These are phyloP conservation scores for Anagyrus pseudococci DNA, from an alignment of 2,888 invertebrate species.

Conservation along the genomic window DNA sequence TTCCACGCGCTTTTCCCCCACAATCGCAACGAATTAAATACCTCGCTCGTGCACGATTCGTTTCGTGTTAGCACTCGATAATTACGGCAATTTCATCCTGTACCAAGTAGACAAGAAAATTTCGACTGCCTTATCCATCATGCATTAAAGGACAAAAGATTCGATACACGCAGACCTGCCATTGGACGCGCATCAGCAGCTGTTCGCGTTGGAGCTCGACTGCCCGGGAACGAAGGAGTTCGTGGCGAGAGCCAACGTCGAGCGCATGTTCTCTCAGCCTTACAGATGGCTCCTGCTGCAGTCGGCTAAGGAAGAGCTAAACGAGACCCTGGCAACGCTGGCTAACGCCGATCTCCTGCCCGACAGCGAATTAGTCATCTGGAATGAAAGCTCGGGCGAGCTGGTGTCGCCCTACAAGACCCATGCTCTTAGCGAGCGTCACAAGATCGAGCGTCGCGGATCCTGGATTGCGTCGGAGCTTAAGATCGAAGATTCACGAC, in stretches of 20 bases:
- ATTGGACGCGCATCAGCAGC: constrained; percentile 22
- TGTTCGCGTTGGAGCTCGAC: constrained; percentile 48
- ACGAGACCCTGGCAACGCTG: constrained; percentile 5
- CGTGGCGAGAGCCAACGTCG: constrained; percentile 43
- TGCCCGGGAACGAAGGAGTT: constrained; percentile 37
- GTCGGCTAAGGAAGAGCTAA: constrained; percentile 28
- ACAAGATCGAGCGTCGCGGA: constrained; percentile 48
- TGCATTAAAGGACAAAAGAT: background rate
- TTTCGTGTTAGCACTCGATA: too few species aligned
- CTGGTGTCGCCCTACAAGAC: constrained; percentile 42
- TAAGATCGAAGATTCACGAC: background rate
- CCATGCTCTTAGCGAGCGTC: constrained; percentile 42
- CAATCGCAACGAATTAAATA: too few species aligned
- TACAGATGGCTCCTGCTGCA: constrained; percentile 50
- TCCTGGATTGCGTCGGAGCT: constrained; percentile 43
- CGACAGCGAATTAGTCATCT: constrained; percentile 51
- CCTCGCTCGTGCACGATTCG: too few species aligned
- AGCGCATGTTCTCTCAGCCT: constrained; percentile 46
- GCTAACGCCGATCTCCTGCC: constrained; percentile 43
- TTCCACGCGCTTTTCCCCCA: too few species aligned
- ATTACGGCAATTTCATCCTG: too few species aligned
- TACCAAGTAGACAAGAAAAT: too few species aligned
- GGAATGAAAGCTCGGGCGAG: constrained; percentile 29
- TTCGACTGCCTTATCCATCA: too few species aligned
- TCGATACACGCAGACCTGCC: constrained; percentile 1